phyloP scores from a whole-genome alignment of 2,888 invertebrate species.

The Acanthococcus lagerstroemiae region DNA sequence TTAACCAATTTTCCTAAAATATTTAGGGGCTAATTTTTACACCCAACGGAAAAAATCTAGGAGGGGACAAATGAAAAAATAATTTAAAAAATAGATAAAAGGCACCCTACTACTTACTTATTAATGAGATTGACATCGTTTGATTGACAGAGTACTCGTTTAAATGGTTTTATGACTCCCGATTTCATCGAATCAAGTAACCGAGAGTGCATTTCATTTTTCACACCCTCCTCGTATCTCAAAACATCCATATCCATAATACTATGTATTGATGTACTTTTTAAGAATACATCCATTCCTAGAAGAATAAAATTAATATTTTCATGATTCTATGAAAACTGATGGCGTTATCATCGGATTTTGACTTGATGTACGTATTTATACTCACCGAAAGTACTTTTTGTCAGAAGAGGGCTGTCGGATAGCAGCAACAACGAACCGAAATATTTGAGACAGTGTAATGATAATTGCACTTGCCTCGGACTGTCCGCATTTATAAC shows the following conservation, averaged over 20 bases:
- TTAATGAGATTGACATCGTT: background rate
- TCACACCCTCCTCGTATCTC: conserved; percentile 43
- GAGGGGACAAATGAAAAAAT: too few species aligned
- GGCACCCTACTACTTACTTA: background rate
- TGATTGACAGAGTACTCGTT: conserved; percentile 41
- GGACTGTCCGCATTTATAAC: conserved; percentile 50
- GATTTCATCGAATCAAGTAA: conserved; percentile 46
- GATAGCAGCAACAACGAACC: conserved; percentile 47
- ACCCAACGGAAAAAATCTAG: too few species aligned
- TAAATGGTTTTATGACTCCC: conserved; percentile 49
- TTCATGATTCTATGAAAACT: too few species aligned
- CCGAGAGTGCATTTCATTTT: conserved; percentile 45
- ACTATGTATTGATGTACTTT: conserved; percentile 51
- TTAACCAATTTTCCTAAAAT: too few species aligned
- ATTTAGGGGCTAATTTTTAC: too few species aligned
- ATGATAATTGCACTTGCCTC: conserved; percentile 48
- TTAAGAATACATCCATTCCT: conserved; percentile 51
- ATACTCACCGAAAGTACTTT: too few species aligned
- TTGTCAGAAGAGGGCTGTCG: background rate
- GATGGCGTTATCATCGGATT: too few species aligned
- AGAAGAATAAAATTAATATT: conserved; percentile 28
- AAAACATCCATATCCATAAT: conserved; percentile 50
- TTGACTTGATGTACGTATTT: too few species aligned
- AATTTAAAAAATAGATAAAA: too few species aligned
- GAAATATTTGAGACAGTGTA: conserved; percentile 47